Conservation (phyloP, 2,113 vertebrate genomes). For the Sigmodon hispidus region DNA sequence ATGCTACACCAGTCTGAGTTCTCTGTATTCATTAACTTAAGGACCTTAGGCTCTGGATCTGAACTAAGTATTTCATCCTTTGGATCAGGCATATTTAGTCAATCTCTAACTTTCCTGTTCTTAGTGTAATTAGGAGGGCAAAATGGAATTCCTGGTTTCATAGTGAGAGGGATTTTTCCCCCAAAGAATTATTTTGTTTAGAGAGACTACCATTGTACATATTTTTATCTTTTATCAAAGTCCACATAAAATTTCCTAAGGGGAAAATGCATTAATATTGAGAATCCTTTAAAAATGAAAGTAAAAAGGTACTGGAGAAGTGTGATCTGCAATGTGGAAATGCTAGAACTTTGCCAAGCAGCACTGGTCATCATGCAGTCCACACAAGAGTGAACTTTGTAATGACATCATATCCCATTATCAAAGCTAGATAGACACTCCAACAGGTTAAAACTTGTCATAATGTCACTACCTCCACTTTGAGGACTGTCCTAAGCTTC, state of each 20-base stretch:
- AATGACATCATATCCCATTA: no score
- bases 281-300: not conserved
- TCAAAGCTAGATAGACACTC: no score
- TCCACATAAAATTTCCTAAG: not conserved
- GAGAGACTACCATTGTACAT: not conserved
- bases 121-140: not conserved
- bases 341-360: not conserved
- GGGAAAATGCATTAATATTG: not conserved
- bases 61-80: not conserved
- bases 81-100: not conserved
- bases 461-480: not conserved
- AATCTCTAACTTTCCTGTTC: not conserved
- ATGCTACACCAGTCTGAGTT: not conserved
- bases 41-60: not conserved
- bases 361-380: not conserved
- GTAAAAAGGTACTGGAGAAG: not conserved
- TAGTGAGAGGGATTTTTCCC: not conserved
- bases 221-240: not conserved
- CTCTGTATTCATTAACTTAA: not conserved
- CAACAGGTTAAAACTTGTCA: not conserved
- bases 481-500: not conserved
- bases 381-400: not conserved
- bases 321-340: not conserved
- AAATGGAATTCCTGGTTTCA: not conserved
- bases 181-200: not conserved